Evolutionary conservation across 1,140 invertebrate species (phyloP).

Genomic region (Drosophila ananassae): DNA sequence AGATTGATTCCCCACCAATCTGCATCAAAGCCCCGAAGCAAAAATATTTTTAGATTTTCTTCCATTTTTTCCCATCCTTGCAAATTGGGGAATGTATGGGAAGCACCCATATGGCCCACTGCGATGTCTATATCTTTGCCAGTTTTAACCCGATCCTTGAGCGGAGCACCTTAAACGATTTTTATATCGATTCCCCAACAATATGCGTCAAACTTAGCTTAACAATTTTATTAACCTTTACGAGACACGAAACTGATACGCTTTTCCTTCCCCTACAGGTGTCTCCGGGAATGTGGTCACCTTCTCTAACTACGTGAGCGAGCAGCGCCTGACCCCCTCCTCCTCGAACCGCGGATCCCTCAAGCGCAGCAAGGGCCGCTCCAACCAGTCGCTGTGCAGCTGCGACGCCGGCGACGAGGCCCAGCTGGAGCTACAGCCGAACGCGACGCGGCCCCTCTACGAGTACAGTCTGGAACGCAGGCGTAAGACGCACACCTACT

Average conservation of each 20-base stretch:
- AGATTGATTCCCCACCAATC: too few relatives aligned
- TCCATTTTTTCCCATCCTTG: too few relatives aligned
- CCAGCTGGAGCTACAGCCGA: conserved; percentile 75
- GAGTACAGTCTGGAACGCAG: conserved; percentile 81
- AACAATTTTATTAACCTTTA: too few relatives aligned
- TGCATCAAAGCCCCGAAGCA: too few relatives aligned
- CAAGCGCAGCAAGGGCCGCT: conserved; percentile 78
- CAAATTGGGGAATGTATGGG: too few relatives aligned
- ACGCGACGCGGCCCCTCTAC: conserved; percentile 74
- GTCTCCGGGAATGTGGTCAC: conserved; percentile 67
- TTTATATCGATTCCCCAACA: too few relatives aligned
- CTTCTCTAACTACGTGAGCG: conserved; percentile 73
- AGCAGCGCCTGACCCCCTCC: conserved; percentile 56
- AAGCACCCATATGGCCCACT: too few relatives aligned
- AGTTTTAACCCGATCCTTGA: too few relatives aligned
- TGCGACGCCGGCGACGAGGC: conserved; percentile 79
- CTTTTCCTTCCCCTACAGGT: conserved; percentile 2
- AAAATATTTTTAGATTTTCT: too few relatives aligned
- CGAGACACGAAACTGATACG: background rate
- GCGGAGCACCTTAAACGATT: too few relatives aligned
- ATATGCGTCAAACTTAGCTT: too few relatives aligned
- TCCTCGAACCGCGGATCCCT: conserved; percentile 74
- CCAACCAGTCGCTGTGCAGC: conserved; percentile 82
- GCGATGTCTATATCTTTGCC: too few relatives aligned
- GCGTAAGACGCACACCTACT: conserved; percentile 80